Evolutionary conservation across 2,888 invertebrate genomes (phyloP), one percentile per base, ranked within the genome.

Genomic region (Minunthozetes semirufus): DNA sequence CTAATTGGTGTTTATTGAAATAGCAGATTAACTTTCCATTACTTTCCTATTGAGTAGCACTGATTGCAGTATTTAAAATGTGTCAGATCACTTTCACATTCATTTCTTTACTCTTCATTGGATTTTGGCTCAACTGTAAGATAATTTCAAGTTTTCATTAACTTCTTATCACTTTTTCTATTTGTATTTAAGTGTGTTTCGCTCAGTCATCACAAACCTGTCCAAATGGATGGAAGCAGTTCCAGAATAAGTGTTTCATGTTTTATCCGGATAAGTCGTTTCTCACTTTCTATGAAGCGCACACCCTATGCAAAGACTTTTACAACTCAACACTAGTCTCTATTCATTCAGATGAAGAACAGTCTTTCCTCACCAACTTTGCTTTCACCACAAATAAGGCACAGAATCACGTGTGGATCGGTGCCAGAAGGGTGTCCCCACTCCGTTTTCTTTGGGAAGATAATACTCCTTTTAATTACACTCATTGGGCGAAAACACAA

Each of bases 401-500:
- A 11, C 13, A 19, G 13, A 68, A 68, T 42, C 68, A 68, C 25
- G 46, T 68, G 2, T 68, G 68, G 68, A 68, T 68, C 46, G 68
- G 68, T n/a, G 68, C 68, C 22, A 38, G 68, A 42, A 38, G 68
- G 22, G 1, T 68, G 11, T 68, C 68, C 1, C 42, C 42, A 42
- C 25, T 46, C 33, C 42, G n/a, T 3, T 68, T 68, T 29, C 22
- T 68, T 19, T 68, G 68, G 68, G 68, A 68, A 11, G 68, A 68
- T 25, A 68, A 68, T 46, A 68, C 17, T 38, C 19, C 42, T 15
- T 68, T 68, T 13, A 22, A 46, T 46, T 68, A 68, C 19, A 68
- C 38, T 1, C 42, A 68, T 68, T 68, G 68, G 68, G 68, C 68
- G 2, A 68, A 68, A 68, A 68, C 42, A 4, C 68, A 68, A 46